Evolutionary conservation across 1,140 invertebrate genomes (phyloP), one percentile per base, ranked within the genome.

Genomic region (Bombus consobrinus): DNA sequence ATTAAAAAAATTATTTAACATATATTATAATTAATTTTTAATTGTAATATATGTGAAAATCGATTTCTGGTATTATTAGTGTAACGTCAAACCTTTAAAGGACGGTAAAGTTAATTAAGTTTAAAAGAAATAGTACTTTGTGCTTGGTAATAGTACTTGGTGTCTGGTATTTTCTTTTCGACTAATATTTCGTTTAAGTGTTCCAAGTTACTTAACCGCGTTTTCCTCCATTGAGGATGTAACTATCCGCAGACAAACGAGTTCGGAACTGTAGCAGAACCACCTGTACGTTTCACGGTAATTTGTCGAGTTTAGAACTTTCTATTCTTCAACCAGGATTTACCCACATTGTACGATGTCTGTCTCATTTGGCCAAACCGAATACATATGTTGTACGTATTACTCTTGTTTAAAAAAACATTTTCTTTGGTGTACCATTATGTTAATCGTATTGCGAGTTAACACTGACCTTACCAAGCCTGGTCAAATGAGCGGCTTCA

Each of bases 251-350:
- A 22, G 8, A 79, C 32, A 79, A 79, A 79, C 34, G 77, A 79
- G 59, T 79, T 79, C 43, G 22, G 4, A 79, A 79, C 62, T 39
- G 77, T 43, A 39, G 5, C 77, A 4, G 22, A 79, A 79, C 62
- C 62, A 79, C 77, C 77, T 78, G 59, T 78, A 78, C 18, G 39
- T 78, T 76, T 37, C 74, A 18, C 74, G 34, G 53, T 37, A 37
- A 57, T 32, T 53, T 15, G 32, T 53, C 43, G 32, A 37, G 32
- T 32, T 41, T 12, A 25, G 32, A 78, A 78, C 59, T 66, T 68
- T 66, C 59, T 32, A 43, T 43, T 78, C 76, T 41, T 78, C 34
- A 41, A 32, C 59, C 28, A 32, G 59, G 28, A 64, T 78, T 78
- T 78, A 76, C 34, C 6, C 12, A 59, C 32, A 22, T 37, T 34